These are phyloP conservation scores for Leptonema lineaticorne DNA, from an alignment of 1,140 invertebrate species.

Conservation along the genomic window DNA sequence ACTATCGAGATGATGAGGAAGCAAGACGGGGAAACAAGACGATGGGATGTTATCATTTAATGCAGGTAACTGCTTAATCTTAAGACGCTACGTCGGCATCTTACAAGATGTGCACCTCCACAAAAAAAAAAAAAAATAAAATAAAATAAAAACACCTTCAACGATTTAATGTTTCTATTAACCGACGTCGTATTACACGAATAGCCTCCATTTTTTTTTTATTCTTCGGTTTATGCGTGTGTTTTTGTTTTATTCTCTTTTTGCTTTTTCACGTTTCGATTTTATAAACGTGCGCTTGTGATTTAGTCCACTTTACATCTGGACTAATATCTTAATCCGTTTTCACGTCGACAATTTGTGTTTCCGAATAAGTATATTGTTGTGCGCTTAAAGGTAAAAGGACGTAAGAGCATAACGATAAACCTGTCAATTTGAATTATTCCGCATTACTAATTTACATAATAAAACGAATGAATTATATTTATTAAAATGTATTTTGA, in stretches of 20 bases:
- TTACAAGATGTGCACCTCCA: conserved; percentile 13
- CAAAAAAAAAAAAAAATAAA: background rate
- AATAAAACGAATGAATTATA: too few species aligned
- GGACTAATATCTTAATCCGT: conserved; percentile 19
- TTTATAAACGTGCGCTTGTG: background rate
- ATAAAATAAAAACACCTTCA: conserved; percentile 3
- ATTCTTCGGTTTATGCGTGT: background rate
- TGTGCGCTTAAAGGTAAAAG: too few species aligned
- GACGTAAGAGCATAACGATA: too few species aligned
- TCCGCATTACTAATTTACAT: too few species aligned
- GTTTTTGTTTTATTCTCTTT: too few species aligned
- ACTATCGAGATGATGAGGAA: background rate
- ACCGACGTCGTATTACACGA: background rate
- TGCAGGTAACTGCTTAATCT: conserved; percentile 28
- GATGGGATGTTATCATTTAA: conserved; percentile 21
- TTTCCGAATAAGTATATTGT: too few species aligned
- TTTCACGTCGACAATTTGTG: background rate
- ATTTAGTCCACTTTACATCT: background rate
- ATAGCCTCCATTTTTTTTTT: background rate
- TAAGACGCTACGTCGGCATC: background rate
- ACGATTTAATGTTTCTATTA: conserved; percentile 26
- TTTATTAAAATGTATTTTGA: too few species aligned
- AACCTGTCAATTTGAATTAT: too few species aligned
- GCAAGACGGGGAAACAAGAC: background rate
- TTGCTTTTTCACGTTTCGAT: too few species aligned